Evolutionary conservation across 1,140 invertebrate genomes (phyloP).

Genomic region (Drosophila sechellia): DNA sequence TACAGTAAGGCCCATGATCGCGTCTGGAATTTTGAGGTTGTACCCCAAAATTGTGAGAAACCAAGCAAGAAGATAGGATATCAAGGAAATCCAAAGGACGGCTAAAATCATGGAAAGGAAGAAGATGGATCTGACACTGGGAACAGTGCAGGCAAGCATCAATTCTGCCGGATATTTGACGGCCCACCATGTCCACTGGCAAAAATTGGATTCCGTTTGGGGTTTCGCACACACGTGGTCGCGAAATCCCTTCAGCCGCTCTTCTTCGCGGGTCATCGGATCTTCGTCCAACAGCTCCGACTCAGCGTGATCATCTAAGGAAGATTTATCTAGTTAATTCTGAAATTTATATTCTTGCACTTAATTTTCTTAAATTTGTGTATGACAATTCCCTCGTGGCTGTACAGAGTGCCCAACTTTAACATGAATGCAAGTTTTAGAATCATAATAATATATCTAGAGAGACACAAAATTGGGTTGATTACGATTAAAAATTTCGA

Average conservation of each 20-base stretch:
- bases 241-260: constrained; percentile 21
- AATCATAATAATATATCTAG: no score
- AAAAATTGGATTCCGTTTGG: neutral
- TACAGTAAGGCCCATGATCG: constrained; percentile 91
- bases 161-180: constrained; percentile 52
- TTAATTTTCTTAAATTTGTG: no score
- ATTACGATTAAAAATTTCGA: no score
- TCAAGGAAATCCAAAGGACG: constrained; percentile 92
- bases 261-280: constrained; percentile 38
- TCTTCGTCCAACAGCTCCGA: constrained; percentile 27
- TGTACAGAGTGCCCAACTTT: no score
- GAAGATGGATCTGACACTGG: constrained; percentile 40
- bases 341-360: no score
- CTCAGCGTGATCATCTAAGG: neutral
- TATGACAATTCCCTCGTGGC: no score
- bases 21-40: constrained; percentile 88
- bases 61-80: constrained; percentile 95
- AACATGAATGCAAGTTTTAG: no score
- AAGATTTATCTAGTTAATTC: neutral
- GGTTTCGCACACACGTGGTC: constrained; percentile 25
- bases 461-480: no score
- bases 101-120: constrained; percentile 92
- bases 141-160: constrained; percentile 54
- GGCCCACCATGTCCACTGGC: constrained; percentile 32
- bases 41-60: constrained; percentile 95